phyloP scores from a whole-genome alignment of 2,888 invertebrate species.

The Pseudolycoriella hygida region DNA sequence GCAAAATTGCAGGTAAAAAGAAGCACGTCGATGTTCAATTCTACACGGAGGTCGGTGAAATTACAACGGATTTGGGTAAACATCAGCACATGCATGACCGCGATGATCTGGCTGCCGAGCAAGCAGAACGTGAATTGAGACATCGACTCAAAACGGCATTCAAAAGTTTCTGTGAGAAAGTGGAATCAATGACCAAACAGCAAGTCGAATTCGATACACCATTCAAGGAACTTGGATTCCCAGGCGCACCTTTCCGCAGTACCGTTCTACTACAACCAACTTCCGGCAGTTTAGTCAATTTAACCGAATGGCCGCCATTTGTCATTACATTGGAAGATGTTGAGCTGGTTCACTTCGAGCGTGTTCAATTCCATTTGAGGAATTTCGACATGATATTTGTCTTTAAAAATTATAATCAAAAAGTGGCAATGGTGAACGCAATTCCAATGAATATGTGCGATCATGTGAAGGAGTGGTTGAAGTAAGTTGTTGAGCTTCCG shows the following conservation, averaged over 20 bases:
- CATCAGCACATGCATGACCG: slow-evolving; percentile 99
- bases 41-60: slow-evolving; percentile 99
- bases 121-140: slow-evolving; percentile 89
- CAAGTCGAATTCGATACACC: slow-evolving; percentile 98
- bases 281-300: slow-evolving; percentile 89
- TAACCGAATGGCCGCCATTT: slow-evolving; percentile 99
- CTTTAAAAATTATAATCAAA: slow-evolving; percentile 92
- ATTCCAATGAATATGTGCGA: slow-evolving; percentile 98
- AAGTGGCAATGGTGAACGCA: slow-evolving; percentile 94
- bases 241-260: slow-evolving; percentile 91
- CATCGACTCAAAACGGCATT: slow-evolving; percentile 96
- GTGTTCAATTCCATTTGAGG: slow-evolving; percentile 95
- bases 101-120: slow-evolving; percentile 96
- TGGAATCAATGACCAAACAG: slow-evolving; percentile 87
- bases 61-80: slow-evolving; percentile 97
- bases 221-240: slow-evolving; percentile 94
- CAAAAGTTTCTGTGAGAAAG: slow-evolving; percentile 95
- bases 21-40: slow-evolving; percentile 98
- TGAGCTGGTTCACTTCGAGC: slow-evolving; percentile 95
- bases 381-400: slow-evolving; percentile 99
- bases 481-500: slow-evolving; percentile 45
- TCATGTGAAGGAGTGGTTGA: slow-evolving; percentile 98
- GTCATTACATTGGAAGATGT: slow-evolving; percentile 96
- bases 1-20: slow-evolving; percentile 54
- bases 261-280: slow-evolving; percentile 95